These are phyloP conservation scores for Benitochromis conjunctus DNA, from an alignment of 2,113 vertebrate species.

Conservation along the genomic window DNA sequence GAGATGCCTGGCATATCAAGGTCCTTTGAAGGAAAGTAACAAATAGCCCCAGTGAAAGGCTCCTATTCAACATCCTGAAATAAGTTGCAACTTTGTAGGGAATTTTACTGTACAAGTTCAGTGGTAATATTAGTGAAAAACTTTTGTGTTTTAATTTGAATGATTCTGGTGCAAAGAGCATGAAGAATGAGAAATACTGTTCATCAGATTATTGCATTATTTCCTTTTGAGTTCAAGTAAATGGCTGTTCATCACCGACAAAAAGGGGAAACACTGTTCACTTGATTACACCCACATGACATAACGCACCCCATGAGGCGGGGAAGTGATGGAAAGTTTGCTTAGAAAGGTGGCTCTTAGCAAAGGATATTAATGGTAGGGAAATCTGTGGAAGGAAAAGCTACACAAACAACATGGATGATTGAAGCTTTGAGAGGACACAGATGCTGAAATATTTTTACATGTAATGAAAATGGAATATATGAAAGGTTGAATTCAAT, in stretches of 20 bases:
- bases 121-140: background rate
- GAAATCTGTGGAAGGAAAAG: background rate
- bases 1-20: background rate
- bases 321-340: background rate
- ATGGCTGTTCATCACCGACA: background rate
- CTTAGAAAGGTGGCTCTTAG: background rate
- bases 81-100: background rate
- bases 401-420: background rate
- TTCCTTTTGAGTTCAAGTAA: background rate
- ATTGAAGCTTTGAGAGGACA: background rate
- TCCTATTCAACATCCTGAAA: background rate
- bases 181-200: background rate
- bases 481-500: background rate
- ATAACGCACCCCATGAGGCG: background rate
- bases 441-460: background rate
- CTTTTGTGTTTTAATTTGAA: background rate
- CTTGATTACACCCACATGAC: background rate
- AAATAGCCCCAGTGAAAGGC: background rate
- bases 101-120: background rate
- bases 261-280: background rate
- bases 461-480: background rate
- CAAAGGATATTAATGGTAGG: background rate
- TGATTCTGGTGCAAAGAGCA: background rate
- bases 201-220: background rate
- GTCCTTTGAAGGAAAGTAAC: background rate